These are phyloP conservation scores for Porites lutea DNA, from an alignment of 64 coral and sea anemone species.

Conservation along the genomic window DNA sequence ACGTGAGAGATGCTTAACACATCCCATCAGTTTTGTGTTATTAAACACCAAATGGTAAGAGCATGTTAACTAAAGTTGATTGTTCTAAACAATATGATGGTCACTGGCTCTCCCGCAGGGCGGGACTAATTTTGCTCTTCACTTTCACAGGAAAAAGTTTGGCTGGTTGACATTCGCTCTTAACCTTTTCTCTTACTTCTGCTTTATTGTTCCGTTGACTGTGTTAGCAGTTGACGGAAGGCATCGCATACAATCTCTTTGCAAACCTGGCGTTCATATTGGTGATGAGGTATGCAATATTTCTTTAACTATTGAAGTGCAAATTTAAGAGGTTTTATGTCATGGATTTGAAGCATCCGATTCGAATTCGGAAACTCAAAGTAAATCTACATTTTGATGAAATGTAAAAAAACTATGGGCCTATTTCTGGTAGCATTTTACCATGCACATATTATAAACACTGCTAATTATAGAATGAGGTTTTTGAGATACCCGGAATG, in stretches of 20 bases:
- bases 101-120: too few relatives aligned
- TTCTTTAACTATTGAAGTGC: too few relatives aligned
- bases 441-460: too few relatives aligned
- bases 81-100: too few relatives aligned
- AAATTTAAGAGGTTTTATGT: too few relatives aligned
- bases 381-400: too few relatives aligned
- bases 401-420: too few relatives aligned
- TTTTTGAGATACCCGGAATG: too few relatives aligned
- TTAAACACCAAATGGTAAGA: constrained; percentile 73
- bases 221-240: constrained; percentile 51
- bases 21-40: constrained; percentile 65
- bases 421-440: too few relatives aligned
- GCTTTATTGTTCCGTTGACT: constrained; percentile 78
- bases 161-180: constrained; percentile 80
- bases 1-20: constrained; percentile 60
- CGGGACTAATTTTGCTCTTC: background rate
- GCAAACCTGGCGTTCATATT: background rate
- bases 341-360: too few relatives aligned
- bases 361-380: too few relatives aligned
- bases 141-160: constrained; percentile 74
- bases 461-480: too few relatives aligned
- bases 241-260: background rate
- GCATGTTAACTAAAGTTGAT: background rate
- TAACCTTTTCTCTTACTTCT: constrained; percentile 77
- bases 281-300: background rate